Base-by-base conservation (phyloP, 2,797 vertebrate species). In the Thunnus albacares region DNA sequence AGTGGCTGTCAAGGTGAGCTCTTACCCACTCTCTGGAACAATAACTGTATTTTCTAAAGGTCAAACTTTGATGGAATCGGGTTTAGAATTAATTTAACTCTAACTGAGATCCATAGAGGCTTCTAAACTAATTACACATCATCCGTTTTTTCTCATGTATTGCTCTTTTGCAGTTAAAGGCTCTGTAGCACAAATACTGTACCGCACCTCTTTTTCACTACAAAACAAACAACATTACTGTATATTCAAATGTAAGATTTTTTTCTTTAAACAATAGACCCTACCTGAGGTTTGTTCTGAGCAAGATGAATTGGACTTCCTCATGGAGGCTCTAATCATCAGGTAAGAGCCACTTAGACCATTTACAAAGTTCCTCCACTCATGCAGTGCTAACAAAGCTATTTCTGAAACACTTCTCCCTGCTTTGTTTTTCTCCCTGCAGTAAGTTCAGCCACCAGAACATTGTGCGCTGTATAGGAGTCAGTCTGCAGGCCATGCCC, bases 391-490 rank as follows among this genome's bases (percentile, higher is more conserved):
- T 2, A 51, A 14, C 18, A 43, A 65, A 68, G 22, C 3, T 20
- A 18, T 70, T 60, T 66, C 33, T 85, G 13, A 45, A 28, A 0
- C 71, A 78, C 43, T 67, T 84, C 8, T 45, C 61, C 24, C 22
- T 59, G 41, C 67, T 73, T 75, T 75, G 41, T 77, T 41, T 71
- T 18, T 74, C 53, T 71, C 38, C 58, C 87, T 77, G 69, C 95
- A 99, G 98, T 92, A 99, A 99, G 91, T 99, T 99, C 96, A 99
- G 96, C 94, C 98, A 99, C 91, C 98, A 99, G 95, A 99, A 99
- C 89, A 99, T 99, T 0, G 98, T 99, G 81, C 95, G 97, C 9
- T 99, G 98, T 10, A 96, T 99, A 0, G 98, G 98, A 5, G 98
- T 99, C 87, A 99, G 98, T 76, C 95, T 99, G 80, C 98, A 99